Evolutionary conservation across 1,140 invertebrate species (phyloP).

Genomic region (Bursaphelenchus mucronatus): DNA sequence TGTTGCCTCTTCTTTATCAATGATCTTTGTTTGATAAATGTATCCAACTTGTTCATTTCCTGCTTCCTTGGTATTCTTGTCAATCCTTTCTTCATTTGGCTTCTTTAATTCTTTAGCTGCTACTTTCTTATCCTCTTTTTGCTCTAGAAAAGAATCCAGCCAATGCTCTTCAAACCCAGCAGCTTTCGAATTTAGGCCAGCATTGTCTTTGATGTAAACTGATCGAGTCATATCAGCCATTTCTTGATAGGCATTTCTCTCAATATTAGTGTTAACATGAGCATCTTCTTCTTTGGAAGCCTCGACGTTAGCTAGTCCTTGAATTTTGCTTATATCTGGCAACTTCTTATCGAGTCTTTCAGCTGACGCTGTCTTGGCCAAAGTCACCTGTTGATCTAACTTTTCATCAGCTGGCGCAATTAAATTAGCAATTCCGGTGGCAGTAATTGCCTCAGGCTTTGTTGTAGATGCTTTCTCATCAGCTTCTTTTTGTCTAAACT

Average conservation of each 20-base stretch:
- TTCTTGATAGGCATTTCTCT: neutral
- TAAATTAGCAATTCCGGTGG: too few species aligned
- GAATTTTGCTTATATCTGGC: too few species aligned
- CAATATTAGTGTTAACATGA: neutral
- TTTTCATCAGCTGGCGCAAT: too few species aligned
- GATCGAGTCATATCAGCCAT: conserved; percentile 16
- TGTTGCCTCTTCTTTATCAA: neutral
- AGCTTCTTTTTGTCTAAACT: too few species aligned
- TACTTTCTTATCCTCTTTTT: conserved; percentile 4
- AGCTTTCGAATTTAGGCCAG: conserved; percentile 9
- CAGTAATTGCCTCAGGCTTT: too few species aligned
- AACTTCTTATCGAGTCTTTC: too few species aligned
- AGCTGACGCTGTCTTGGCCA: too few species aligned
- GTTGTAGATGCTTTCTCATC: too few species aligned
- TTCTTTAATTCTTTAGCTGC: conserved; percentile 10
- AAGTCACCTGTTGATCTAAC: too few species aligned
- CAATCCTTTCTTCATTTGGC: conserved; percentile 7
- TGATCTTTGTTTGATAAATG: conserved; percentile 1
- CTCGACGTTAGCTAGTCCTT: too few species aligned
- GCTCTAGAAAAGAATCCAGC: conserved; percentile 12
- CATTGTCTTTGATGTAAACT: conserved; percentile 1
- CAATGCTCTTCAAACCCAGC: conserved; percentile 23
- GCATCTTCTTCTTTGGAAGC: conserved; percentile 4
- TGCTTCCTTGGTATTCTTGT: neutral
- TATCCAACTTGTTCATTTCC: neutral